Base-by-base conservation (phyloP, 2,888 invertebrate genomes). In the Dynastes tityus region DNA sequence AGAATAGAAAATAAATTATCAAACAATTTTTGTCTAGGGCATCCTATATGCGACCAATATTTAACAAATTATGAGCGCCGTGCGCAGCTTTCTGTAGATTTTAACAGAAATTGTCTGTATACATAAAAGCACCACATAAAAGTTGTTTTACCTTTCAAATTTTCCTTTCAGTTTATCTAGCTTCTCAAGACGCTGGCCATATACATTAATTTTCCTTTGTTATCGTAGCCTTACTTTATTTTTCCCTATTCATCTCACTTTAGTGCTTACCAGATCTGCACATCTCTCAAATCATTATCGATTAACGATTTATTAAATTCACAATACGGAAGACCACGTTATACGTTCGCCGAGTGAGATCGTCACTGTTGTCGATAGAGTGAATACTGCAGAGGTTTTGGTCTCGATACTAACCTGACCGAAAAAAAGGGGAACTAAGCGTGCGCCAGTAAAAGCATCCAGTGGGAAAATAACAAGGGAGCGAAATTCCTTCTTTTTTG, bases 401-500 rank as follows among this genome's bases (percentile, higher is more conserved):
- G 70, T 53, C 70, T 53, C 40, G 40, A 37, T 58, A 58, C 37
- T 58, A 73, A 73, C 73, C 61, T 73, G 58, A 73, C 73, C 58
- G 73, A 73, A 73, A 73, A 16, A 70, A 73, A 29, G 70, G 73
- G 73, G 73, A 73, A 73, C 61, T 73, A 73, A 73, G 58, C 37
- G 65, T 45, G 71, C 63, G 68, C 77, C 61, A 45, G 77, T 68
- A 27, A 71, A 77, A 63, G 71, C 77, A 71, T 63, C 70, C 68
- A 61, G 63, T 49, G 77, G 71, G 77, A 77, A 77, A 77, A 77
- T 77, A 77, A 77, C 77, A 71, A 71, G 77, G 63, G 77, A 55
- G 55, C 37, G 40, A 40, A 40, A 58, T 29, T 73, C 37, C 58
- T 5, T 37, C 32, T 73, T 58, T 55, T 73, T 58, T 61, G 63